Evolutionary conservation across 2,113 vertebrate genomes (phyloP), one percentile per base, ranked within the genome.

Genomic region (Cyprinodon tularosa): DNA sequence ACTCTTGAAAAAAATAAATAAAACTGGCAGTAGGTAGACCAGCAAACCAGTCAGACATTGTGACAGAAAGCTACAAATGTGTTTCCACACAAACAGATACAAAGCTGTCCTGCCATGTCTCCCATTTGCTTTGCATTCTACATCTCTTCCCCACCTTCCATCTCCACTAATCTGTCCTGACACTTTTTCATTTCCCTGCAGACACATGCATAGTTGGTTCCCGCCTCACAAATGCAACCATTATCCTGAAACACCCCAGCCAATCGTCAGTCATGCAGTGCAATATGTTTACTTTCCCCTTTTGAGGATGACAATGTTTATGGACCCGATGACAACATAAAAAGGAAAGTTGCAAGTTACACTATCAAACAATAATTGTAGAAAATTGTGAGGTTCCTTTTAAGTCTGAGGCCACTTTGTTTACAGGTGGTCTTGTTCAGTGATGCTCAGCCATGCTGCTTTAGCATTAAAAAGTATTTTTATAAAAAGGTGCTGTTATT

Each of bases 131-230:
- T 83, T 73, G 62, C 75, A 66, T 60, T 66, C 71, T 65, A 38
- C 12, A 1, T 12, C 44, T 53, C 50, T 15, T 8, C 2, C 29
- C 3, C 8, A 17, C 3, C 17, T 47, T 60, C 47, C 53, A 42
- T 42, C 72, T 42, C 17, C 62, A 11, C 66, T 84, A 80, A 81
- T 85, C 71, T 47, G 82, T 77, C 80, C 78, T 82, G 79, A 84
- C 85, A 76, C 84, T 84, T 88, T 75, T 78, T 69, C 44, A 12
- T 84, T 80, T 78, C 59, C 72, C 85, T 14, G 14, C 11, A 29
- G 70, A 62, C 75, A 62, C 40, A 39, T 6, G 5, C 64, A 17
- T 53, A 20, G 17, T 77, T n/a, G 12, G 3, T 22, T 70, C 73
- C 66, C 42, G 72, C 77, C 74, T 57, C 17, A 15, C 67, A 80